Percentiles rank a stretch among this genome's conserved stretches.
Evolutionary conservation across 2,113 vertebrate species (phyloP).

Genomic region (Podiceps cristatus): DNA sequence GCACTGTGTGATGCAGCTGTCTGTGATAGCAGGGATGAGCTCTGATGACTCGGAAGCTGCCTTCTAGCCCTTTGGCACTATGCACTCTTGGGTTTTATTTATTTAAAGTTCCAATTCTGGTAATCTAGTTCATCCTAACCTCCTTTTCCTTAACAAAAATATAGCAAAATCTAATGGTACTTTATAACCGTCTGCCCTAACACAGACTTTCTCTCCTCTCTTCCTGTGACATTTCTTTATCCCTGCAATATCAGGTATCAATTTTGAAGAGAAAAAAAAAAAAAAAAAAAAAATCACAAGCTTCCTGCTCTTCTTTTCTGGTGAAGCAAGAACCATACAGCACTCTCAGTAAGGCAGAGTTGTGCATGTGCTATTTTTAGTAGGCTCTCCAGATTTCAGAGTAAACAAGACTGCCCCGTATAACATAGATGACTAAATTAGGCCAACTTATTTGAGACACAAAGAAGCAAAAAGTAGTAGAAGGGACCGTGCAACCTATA

Average conservation of each 20-base stretch:
- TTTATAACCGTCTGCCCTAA: not conserved
- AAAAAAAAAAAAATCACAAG: not conserved
- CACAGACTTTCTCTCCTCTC: not conserved
- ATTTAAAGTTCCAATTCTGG: not conserved
- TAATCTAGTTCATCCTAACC: not conserved
- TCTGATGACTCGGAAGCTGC: not conserved
- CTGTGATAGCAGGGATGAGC: not conserved
- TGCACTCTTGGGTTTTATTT: not conserved
- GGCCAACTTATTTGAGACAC: not conserved
- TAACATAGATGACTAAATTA: not conserved
- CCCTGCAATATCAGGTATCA: not conserved
- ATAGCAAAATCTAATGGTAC: not conserved
- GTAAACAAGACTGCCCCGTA: constrained; percentile 5
- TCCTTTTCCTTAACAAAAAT: not conserved
- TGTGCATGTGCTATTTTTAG: not conserved
- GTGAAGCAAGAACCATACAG: not conserved
- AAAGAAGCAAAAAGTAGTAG: not conserved
- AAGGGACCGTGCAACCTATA: not conserved
- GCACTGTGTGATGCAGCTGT: not conserved
- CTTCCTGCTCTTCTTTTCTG: not conserved
- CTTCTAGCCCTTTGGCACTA: not conserved
- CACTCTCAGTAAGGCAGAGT: not conserved
- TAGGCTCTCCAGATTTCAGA: not conserved
- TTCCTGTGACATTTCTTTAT: not conserved
- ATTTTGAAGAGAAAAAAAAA: not conserved